Percentiles rank a stretch among this genome's conserved stretches.
phyloP scores from a whole-genome alignment of 2,888 invertebrate species.

The Eupithecia subumbrata region DNA sequence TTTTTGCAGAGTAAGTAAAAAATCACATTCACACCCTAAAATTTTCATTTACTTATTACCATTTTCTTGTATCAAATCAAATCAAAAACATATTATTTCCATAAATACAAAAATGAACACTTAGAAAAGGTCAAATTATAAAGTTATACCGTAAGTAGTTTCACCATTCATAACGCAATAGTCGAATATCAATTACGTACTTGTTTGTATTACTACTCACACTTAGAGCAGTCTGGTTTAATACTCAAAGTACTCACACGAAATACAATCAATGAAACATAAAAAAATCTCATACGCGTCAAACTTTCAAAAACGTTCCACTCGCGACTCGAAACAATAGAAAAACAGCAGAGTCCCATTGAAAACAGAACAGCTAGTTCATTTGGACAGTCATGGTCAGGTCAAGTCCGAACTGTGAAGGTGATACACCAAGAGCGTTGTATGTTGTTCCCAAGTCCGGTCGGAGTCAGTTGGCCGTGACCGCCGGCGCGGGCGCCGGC shows the following conservation, averaged over 20 bases:
- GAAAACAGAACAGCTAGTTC: slow-evolving; percentile 7
- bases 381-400: too few relatives aligned
- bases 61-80: not conserved
- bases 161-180: not conserved
- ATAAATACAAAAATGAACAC: too few relatives aligned
- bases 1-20: not conserved
- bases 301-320: slow-evolving; percentile 9
- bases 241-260: too few relatives aligned
- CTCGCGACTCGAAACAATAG: not conserved
- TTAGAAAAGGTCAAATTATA: too few relatives aligned
- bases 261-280: not conserved
- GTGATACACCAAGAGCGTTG: slow-evolving; percentile 26
- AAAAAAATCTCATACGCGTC: slow-evolving; percentile 16
- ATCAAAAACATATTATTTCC: not conserved
- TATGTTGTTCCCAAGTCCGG: not conserved
- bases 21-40: not conserved
- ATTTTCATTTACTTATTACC: not conserved
- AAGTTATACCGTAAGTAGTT: not conserved
- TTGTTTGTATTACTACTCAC: too few relatives aligned
- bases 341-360: slow-evolving; percentile 2
- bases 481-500: slow-evolving; percentile 60
- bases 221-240: too few relatives aligned
- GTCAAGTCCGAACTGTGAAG: not conserved
- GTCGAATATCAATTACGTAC: not conserved
- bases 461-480: slow-evolving; percentile 59